Conservation (phyloP, 2,888 invertebrate genomes). For the Philhelius pedissequus region DNA sequence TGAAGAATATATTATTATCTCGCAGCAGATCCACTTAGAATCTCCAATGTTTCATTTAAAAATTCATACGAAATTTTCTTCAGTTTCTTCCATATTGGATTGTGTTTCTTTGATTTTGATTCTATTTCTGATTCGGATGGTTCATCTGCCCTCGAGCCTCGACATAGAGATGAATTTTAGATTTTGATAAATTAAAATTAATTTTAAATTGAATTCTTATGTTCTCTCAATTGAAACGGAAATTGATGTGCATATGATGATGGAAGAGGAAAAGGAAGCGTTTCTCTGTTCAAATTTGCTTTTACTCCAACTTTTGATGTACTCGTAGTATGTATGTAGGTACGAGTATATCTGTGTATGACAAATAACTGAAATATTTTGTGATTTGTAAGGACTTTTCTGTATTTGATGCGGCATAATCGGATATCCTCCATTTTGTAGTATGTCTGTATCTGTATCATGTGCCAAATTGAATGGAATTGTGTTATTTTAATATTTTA, state of each 20-base stretch:
- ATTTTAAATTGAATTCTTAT: slow-evolving; percentile 65
- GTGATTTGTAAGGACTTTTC: neutral
- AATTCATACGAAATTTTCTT: slow-evolving; percentile 50
- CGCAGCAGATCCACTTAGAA: slow-evolving; percentile 55
- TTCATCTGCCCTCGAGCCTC: slow-evolving; percentile 1
- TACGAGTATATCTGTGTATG: neutral
- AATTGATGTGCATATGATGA: slow-evolving; percentile 32
- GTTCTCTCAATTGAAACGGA: slow-evolving; percentile 49
- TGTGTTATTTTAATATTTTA: slow-evolving; percentile 66
- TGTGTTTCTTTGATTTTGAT: neutral
- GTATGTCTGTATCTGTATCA: neutral
- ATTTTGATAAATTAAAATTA: slow-evolving; percentile 65
- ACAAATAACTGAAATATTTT: neutral
- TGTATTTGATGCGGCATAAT: neutral
- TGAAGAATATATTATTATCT: neutral
- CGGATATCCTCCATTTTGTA: slow-evolving; percentile 12
- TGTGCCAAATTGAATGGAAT: slow-evolving; percentile 46
- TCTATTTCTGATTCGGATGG: slow-evolving; percentile 3
- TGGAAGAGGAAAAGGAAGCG: slow-evolving; percentile 9
- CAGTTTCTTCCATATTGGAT: neutral
- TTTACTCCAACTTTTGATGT: slow-evolving; percentile 1
- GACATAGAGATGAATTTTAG: slow-evolving; percentile 16
- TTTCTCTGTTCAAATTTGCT: slow-evolving; percentile 45
- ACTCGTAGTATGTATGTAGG: neutral
- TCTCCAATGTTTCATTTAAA: slow-evolving; percentile 50